Percentiles rank a stretch among this genome's conserved stretches.
phyloP scores from a whole-genome alignment of 2,888 invertebrate species.

The Parnassius smintheus region DNA sequence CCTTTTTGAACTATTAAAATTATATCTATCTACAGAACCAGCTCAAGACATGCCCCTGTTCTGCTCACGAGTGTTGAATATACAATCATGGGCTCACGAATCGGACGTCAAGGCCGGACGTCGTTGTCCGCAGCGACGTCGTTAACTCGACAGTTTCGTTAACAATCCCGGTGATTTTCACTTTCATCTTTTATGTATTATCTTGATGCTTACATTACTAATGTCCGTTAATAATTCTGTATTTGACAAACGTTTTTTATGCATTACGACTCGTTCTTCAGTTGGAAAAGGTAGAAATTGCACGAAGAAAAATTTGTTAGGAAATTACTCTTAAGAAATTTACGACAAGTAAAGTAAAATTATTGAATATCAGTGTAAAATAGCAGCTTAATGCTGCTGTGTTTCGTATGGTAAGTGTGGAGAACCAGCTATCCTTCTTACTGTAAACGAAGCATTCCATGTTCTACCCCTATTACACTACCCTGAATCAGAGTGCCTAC shows the following conservation, averaged over 20 bases:
- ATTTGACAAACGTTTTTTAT: not conserved
- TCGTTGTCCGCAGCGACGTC: constrained; percentile 40
- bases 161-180: constrained; percentile 36
- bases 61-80: constrained; percentile 58
- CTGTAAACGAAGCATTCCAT: no score
- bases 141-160: constrained; percentile 23
- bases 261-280: not conserved
- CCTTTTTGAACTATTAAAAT: not conserved
- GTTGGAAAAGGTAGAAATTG: no score
- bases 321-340: no score
- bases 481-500: no score
- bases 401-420: no score
- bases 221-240: not conserved
- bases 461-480: no score
- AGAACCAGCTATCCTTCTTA: no score
- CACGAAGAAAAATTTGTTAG: no score
- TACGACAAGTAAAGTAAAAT: no score
- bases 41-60: constrained; percentile 44
- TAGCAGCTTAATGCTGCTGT: no score
- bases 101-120: constrained; percentile 67
- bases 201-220: not conserved
- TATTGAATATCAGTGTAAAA: no score
- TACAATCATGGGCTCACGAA: constrained; percentile 62
- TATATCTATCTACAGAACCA: constrained; percentile 6
- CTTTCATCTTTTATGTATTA: constrained; percentile 31